Conservation (phyloP, 2,797 vertebrate species). For the Mustela erminea region DNA sequence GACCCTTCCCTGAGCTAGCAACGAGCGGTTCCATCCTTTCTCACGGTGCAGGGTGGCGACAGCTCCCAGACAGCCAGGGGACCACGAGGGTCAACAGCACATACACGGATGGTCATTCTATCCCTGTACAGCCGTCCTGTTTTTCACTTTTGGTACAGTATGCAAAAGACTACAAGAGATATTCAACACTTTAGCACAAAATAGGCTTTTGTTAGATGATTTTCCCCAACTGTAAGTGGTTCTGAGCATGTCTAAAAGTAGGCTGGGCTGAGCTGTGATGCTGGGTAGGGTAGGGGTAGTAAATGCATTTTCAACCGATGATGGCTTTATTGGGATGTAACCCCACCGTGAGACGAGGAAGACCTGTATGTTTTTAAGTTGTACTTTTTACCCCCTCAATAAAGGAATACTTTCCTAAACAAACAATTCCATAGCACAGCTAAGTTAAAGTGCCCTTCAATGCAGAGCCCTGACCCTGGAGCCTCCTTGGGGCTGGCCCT, state of each 20-base stretch:
- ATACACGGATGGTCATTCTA: background rate
- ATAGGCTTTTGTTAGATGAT: background rate
- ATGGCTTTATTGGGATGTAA: background rate
- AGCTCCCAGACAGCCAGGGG: background rate
- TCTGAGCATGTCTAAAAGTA: background rate
- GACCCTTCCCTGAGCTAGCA: background rate
- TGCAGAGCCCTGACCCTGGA: background rate
- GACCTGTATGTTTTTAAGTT: background rate
- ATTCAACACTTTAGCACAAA: background rate
- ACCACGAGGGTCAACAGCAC: accelerated
- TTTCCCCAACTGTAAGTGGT: background rate
- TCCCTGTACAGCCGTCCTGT: background rate
- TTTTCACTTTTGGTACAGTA: background rate
- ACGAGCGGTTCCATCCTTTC: accelerated
- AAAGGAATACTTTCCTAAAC: background rate
- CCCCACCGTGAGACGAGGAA: background rate
- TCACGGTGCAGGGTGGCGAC: background rate
- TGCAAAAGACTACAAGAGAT: background rate
- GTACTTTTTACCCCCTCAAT: background rate
- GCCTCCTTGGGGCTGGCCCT: background rate
- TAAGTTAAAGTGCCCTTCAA: background rate
- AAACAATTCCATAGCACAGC: background rate
- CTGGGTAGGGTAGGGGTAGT: background rate
- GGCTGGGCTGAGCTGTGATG: background rate
- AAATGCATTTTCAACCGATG: background rate